Evolutionary conservation across 2,888 invertebrate genomes (phyloP), one percentile per base, ranked within the genome.

Genomic region (Theodoxus fluviatilis): DNA sequence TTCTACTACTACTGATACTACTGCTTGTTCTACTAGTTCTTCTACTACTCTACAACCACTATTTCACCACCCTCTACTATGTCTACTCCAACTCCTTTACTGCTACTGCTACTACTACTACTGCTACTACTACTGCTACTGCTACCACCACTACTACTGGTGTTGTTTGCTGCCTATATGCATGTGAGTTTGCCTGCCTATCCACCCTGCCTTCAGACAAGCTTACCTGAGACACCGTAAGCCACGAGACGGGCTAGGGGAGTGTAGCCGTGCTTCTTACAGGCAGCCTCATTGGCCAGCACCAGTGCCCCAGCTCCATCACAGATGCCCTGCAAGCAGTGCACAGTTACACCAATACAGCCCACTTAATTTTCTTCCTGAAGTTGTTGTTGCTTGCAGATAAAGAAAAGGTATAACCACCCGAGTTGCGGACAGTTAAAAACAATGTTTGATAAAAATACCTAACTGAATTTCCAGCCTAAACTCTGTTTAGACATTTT

Each of bases 301-400:
- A 99, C 90, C 1, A 99, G 89, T 31, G 96, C 93, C 3, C 93
- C 95, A 0, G 98, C 98, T n/a, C 99, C 99, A 89, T 99, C 99
- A 84, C 94, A 94, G 81, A 99, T 93, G 75, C 98, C 98, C 94
- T 95, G 84, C n/a, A n/a, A n/a, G n/a, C n/a, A n/a, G n/a, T n/a
- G n/a, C n/a, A 85, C 12, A n/a, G n/a, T 52, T 9, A 43, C 33
- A 52, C 7, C 25, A 22, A 49, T 6, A 38, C 7, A 38, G 12
- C 18, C 25, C 22, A 15, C 9, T 15, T 64, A 37, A 64, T 35
- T 64, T 37, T 4, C 37, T 59, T 6, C 4, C 28, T 22, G 59
- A 25, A 22, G 18, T n/a, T 59, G 18, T 15, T 43, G 9, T 9
- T 43, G 12, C 47, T 15, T 43, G 9, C 47, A 43, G n/a, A n/a